These are phyloP conservation scores for Marcusenius ussheri DNA, from an alignment of 2,113 vertebrate species.

Conservation along the genomic window DNA sequence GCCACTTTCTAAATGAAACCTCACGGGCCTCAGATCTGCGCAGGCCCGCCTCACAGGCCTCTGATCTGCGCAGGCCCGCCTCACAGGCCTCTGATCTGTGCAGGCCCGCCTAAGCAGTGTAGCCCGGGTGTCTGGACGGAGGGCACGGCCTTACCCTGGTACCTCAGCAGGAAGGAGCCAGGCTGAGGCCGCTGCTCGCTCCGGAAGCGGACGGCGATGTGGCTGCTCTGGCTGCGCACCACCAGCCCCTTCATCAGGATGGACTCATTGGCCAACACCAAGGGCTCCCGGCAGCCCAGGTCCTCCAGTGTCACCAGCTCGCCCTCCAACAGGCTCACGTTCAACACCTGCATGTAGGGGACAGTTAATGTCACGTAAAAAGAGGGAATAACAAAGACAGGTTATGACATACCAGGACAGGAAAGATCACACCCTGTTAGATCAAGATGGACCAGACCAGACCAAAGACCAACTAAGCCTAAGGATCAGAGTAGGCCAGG, in stretches of 20 bases:
- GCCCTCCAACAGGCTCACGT: constrained; percentile 78
- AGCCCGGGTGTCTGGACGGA: not conserved
- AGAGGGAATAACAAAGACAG: not conserved
- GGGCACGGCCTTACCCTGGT: constrained; percentile 69
- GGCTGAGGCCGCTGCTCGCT: constrained; percentile 59
- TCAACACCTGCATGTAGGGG: constrained; percentile 68
- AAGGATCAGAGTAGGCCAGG: not conserved
- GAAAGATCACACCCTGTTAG: not conserved
- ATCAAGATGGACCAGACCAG: not conserved
- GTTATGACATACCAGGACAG: not conserved
- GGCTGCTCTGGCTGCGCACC: constrained; percentile 82
- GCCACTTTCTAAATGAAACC: not conserved
- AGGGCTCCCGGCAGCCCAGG: constrained; percentile 62
- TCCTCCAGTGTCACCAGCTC: constrained; percentile 78
- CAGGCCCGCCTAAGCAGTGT: not conserved
- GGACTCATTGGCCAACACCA: constrained; percentile 83
- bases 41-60: not conserved
- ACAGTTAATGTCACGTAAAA: not conserved
- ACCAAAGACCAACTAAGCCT: not conserved
- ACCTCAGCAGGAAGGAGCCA: constrained; percentile 72
- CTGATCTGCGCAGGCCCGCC: not conserved
- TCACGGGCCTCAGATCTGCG: not conserved
- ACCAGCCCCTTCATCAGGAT: constrained; percentile 83
- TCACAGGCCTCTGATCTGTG: not conserved
- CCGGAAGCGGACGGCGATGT: constrained; percentile 76